A percentile compares a stretch with the other conserved stretches of the same genome.
Conservation (phyloP, 2,797 vertebrate species). For the Cyprinella venusta region DNA sequence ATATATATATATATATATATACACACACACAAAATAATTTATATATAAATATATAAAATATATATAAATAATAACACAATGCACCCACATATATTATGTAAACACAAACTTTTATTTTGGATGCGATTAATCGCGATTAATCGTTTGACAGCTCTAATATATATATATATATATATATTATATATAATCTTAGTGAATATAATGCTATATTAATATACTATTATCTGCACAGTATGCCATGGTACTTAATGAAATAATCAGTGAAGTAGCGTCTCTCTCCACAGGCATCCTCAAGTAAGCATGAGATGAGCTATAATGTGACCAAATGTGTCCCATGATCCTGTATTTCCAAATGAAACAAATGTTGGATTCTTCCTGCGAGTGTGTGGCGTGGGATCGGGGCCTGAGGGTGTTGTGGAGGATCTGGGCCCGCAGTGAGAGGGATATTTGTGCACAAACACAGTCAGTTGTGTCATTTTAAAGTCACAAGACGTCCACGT, state of each 20-base stretch:
- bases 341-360: slow-evolving; percentile 41
- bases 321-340: slow-evolving; percentile 16
- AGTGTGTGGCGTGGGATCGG: slow-evolving; percentile 26
- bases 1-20: no score
- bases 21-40: no score
- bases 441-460: slow-evolving; percentile 46
- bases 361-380: slow-evolving; percentile 24
- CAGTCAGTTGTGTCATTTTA: slow-evolving; percentile 50
- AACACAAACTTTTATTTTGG: no score
- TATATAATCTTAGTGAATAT: no score
- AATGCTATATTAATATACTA: background rate
- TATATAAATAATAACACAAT: no score
- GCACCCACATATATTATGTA: no score
- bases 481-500: slow-evolving; percentile 60
- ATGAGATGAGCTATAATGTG: slow-evolving; percentile 30
- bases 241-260: background rate
- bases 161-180: no score
- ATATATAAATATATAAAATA: no score
- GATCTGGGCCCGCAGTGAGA: slow-evolving; percentile 15
- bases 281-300: background rate
- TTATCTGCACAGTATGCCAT: background rate
- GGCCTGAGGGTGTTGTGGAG: slow-evolving; percentile 16
- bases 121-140: no score
- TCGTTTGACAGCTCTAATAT: no score
- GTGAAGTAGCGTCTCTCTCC: background rate